Base-by-base conservation (phyloP, 1,140 invertebrate genomes). In the Caenorhabditis latens region DNA sequence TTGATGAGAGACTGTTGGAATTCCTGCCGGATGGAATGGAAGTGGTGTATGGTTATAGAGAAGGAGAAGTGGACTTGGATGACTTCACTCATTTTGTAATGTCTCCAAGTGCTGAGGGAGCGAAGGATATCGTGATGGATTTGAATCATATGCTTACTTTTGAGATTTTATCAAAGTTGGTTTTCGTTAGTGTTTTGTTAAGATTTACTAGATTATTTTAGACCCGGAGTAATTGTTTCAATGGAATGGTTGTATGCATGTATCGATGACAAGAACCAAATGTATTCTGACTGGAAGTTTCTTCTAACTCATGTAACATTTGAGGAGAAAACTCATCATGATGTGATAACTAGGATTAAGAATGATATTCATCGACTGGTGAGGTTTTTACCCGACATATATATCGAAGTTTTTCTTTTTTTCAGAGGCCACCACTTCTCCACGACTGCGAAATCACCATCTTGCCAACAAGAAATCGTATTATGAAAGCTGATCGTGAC, bases 311-410 rank as follows among this genome's bases (percentile, higher is more conserved):
- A 50, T 11, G 50, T 79, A 2, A 48, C 43, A 21, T 79, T 79
- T 24, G 71, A 79, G 21, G 24, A 50, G n/a, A 79, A 79, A 14
- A 79, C 71, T 21, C 65, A 71, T 46, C 4, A 71, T 4, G 21
- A 24, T 32, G 42, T 19, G 40, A 71, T 71, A 4, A 46, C 43
- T n/a, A 16, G 19, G 43, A 71, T 71, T 0, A 79, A 79, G 71
- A 79, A 79, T 24, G 71, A 50, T 79, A 50, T 79, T 48, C 71
- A 79, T 79, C 43, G 46, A 50, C 7, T 71, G 40, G 65, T 71
- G 42, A 71, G 61, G 16, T 13, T 58, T 58, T 7, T 7, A n/a
- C 55, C 55, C 2, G 50, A 11, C 58, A n/a, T 4, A 32, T 4
- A 63, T 63, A 8, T 46, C 1, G 42, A 50, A 11, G 0, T 50